Base-by-base conservation (phyloP, 1,140 invertebrate genomes). In the Drosophila subobscura region DNA sequence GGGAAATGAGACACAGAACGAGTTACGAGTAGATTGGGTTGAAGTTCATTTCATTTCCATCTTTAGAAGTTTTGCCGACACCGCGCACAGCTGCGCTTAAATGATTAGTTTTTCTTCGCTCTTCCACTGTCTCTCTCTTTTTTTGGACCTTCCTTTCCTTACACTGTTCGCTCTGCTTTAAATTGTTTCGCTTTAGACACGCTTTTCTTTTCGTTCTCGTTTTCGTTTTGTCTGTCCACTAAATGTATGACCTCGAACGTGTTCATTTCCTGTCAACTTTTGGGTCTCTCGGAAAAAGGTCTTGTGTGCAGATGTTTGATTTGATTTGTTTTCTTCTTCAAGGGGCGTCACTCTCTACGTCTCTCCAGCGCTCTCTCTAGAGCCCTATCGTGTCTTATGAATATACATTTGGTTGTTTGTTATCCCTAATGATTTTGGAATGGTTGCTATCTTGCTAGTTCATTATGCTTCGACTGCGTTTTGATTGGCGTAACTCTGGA, bases 111-210 rank as follows among this genome's bases (percentile, higher is more conserved):
- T 84, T 78, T 66, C 54, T 27, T 37, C 37, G 5, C 20, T 29
- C 42, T 20, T 23, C 25, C 44, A 20, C 29, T n/a, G 4, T 7
- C 3, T 51, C 22, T 40, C 20, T 47, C 52, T 25, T 44, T 55
- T 42, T 44, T 37, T 25, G 7, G 22, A 20, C 16, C 16, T 49
- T 20, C 29, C 54, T 37, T 64, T 55, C 54, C 65, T 54, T 64
- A 61, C 72, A 78, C 76, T 72, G 72, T 78, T 78, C 60, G 79
- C 84, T 84, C 75, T 65, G 73, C 75, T 63, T 76, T 76, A 78
- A 78, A 84, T 75, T 84, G 70, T 72, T 84, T 84, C 50, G 65
- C 71, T 63, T 83, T 84, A 57, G 79, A 46, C 46, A 84, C 72
- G 79, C 79, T 79, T 76, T 76, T 64, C 68, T 57, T 60, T 41